Conservation (phyloP, 1,140 invertebrate genomes). For the Cephus cinctus region DNA sequence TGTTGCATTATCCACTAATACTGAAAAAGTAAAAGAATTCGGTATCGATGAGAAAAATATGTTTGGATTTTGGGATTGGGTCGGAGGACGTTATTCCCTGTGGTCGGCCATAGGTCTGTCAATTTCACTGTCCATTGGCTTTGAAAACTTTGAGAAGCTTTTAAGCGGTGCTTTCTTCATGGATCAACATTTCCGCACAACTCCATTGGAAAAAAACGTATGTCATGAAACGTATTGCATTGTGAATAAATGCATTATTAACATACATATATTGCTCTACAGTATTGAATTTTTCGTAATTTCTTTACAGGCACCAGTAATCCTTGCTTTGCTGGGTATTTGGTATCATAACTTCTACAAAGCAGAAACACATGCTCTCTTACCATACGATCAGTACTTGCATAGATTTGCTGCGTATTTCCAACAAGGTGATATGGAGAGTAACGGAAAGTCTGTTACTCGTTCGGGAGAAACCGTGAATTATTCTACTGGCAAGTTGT, state of each 20-base stretch:
- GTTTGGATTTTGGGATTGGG: constrained; percentile 99
- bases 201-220: constrained; percentile 94
- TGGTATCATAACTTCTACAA: constrained; percentile 97
- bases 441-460: constrained; percentile 96
- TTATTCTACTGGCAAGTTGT: constrained; percentile 74
- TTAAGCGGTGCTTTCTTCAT: constrained; percentile 89
- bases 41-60: constrained; percentile 97
- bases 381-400: constrained; percentile 98
- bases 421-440: constrained; percentile 99
- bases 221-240: constrained; percentile 39
- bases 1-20: constrained; percentile 96
- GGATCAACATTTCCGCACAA: constrained; percentile 90
- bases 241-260: too few species aligned
- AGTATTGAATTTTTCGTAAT: too few species aligned
- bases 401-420: constrained; percentile 99
- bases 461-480: constrained; percentile 71
- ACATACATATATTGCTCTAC: too few species aligned
- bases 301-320: constrained; percentile 79
- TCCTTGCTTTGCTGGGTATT: constrained; percentile 90
- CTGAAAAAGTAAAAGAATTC: constrained; percentile 89
- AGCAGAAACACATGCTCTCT: constrained; percentile 91
- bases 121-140: constrained; percentile 91
- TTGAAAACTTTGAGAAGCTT: constrained; percentile 93
- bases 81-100: constrained; percentile 95
- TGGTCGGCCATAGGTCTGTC: constrained; percentile 99